These are phyloP conservation scores for Porites divaricata DNA, from an alignment of 92 coral and sea anemone species.

Conservation along the genomic window DNA sequence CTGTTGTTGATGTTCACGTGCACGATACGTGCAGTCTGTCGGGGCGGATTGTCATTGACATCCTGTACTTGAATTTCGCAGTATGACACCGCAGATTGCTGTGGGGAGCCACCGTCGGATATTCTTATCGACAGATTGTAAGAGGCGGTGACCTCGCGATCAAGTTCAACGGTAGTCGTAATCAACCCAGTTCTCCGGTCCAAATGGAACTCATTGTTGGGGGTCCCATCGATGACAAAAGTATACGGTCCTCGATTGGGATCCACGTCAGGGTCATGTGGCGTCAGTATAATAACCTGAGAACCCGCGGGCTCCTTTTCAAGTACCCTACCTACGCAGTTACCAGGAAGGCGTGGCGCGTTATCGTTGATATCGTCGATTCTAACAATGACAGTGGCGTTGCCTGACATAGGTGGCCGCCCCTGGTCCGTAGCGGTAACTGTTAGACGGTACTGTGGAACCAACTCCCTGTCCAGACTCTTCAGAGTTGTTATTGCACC, in stretches of 20 bases:
- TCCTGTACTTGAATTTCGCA: constrained; percentile 81
- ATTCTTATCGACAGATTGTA: constrained; percentile 74
- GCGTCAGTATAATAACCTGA: constrained; percentile 69
- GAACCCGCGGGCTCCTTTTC: constrained; percentile 82
- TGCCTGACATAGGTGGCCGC: constrained; percentile 84
- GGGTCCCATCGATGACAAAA: constrained; percentile 66
- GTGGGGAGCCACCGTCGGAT: constrained; percentile 78
- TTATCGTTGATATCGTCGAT: constrained; percentile 91
- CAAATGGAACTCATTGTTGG: constrained; percentile 79
- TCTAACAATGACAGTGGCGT: constrained; percentile 73
- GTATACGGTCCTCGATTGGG: constrained; percentile 91
- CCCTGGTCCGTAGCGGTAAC: constrained; percentile 90
- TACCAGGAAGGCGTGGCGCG: constrained; percentile 74
- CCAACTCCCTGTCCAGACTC: constrained; percentile 82
- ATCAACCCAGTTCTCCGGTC: constrained; percentile 62
- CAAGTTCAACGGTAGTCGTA: constrained; percentile 69
- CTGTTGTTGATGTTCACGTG: constrained; percentile 75
- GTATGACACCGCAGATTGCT: constrained; percentile 63
- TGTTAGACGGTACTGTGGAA: constrained; percentile 70
- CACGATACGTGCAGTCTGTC: constrained; percentile 74
- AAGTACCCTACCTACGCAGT: constrained; percentile 70
- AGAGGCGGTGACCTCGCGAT: constrained; percentile 70
- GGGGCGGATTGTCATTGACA: constrained; percentile 89
- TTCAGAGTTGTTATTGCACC: constrained; percentile 71
- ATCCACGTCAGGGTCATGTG: constrained; percentile 79